Evolutionary conservation across 92 coral and sea anemone species (phyloP), one percentile per base, ranked within the genome.

Genomic region (Actinostola sp.): DNA sequence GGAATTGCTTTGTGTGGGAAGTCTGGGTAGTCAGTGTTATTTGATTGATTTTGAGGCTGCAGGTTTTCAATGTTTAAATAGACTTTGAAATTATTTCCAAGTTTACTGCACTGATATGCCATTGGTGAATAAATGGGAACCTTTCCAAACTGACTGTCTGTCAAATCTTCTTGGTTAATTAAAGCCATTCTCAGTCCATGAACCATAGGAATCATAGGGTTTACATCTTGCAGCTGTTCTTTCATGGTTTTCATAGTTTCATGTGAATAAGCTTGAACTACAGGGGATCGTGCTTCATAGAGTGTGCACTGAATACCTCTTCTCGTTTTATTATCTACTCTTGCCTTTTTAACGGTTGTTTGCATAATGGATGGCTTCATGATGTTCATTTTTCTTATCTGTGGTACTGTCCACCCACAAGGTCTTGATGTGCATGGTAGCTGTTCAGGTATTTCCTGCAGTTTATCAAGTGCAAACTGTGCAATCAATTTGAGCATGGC

Each of bases 381-480:
- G n/a, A 76, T 84, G 71, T 82, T 55, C 84, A 49, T 69, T 21
- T 60, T 62, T 63, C 91, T 31, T 23, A 73, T 44, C 8, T 61
- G 45, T 35, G 80, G 86, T 0, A 86, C 88, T 31, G 88, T 87
- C 92, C 85, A 82, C 11, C 84, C 84, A 70, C 84, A 81, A 19
- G 87, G 91, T 49, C 83, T 81, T 76, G 84, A 86, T 14, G 86
- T 67, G 24, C 86, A 88, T 9, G 93, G 86, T 30, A 88, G 66
- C 46, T 45, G 39, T 29, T 19, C 50, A 42, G 88, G 85, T 32
- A 79, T 82, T 35, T 20, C 74, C 21, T 69, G 45, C 46, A 61
- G 39, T 50, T 83, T 67, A 60, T 87, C 92, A 0, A 81, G 51
- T 17, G 68, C 63, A 60, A 87, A 87, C 66, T 87, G 75, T 17